Base-by-base conservation (phyloP, 2,113 vertebrate species). In the Alosa alosa region DNA sequence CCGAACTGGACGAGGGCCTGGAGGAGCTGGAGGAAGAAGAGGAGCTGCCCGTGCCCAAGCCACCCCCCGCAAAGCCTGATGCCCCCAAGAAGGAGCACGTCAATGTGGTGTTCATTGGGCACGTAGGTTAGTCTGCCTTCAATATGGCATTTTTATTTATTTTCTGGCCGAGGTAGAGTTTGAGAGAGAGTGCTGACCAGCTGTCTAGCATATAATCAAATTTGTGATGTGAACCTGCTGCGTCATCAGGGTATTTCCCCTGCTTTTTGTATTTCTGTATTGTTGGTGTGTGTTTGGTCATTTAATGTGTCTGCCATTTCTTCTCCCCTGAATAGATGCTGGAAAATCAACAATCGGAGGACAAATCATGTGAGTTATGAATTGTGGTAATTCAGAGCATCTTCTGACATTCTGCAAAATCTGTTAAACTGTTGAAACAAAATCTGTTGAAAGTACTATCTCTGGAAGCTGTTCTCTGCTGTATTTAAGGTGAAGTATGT, bases 331-430 rank as follows among this genome's bases (percentile, higher is more conserved):
- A 55, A 52, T 84, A 99, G 98, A 99, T 92, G 98, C 98, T 89
- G 98, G 98, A 41, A 99, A 99, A 93, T 99, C 98, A 89, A 99
- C 98, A 68, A 99, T 99, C 88, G 98, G 98, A 93, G 98, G 98
- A 89, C 98, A 99, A 92, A 99, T 99, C 93, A 99, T 99, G 98
- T 99, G 95, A 97, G 98, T 94, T 45, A 39, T 72, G 1, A 36
- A 6, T 13, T 75, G 31, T 75, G 11, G 6, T 39, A 1, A 36
- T 72, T 25, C 15, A 55, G 13, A 18, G 4, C 52, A 60, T 22
- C 55, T 60, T 5, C 18, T 22, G 41, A 44, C 41, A 31, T 31
- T 31, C 31, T 31, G 31, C 31, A 44, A 44, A 44, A 44, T 44
- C 41, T 44, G 41, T 44, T 3, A 44, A 44, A 44, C n/a, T n/a